Conservation (phyloP, 2,888 invertebrate genomes). For the Morpho deidamia region DNA sequence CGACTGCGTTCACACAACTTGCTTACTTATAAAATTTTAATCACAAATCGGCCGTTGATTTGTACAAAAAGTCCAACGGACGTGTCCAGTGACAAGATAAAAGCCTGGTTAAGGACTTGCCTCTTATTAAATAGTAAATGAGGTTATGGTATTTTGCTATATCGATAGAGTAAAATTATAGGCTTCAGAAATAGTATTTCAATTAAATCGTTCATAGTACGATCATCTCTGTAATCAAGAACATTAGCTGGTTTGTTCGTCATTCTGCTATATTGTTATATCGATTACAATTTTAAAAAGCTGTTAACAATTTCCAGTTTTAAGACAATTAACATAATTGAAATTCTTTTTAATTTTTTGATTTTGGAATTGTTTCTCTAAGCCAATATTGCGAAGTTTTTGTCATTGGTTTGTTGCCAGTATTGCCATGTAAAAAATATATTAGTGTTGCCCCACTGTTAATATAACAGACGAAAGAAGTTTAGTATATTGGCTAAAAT, state of each 20-base stretch:
- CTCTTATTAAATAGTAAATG: constrained; percentile 15
- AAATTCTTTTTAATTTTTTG: no score
- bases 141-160: constrained; percentile 1
- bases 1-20: constrained; percentile 47
- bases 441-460: no score
- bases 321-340: neutral
- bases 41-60: constrained; percentile 64
- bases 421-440: no score
- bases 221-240: neutral
- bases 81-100: constrained; percentile 46
- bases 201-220: neutral
- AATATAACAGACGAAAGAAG: no score
- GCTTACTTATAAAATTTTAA: constrained; percentile 72
- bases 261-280: neutral
- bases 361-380: no score
- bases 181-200: neutral
- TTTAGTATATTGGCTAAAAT: no score
- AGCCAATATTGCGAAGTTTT: no score
- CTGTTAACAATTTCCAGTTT: neutral
- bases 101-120: constrained; percentile 27
- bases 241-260: neutral
- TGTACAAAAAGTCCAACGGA: constrained; percentile 59
- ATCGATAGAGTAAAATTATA: constrained; percentile 5
- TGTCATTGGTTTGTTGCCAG: no score
- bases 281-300: neutral